Percentiles rank a stretch among this genome's conserved stretches.
Evolutionary conservation across 2,888 invertebrate genomes (phyloP).

Genomic region (Prosopocoilus inquinatus): DNA sequence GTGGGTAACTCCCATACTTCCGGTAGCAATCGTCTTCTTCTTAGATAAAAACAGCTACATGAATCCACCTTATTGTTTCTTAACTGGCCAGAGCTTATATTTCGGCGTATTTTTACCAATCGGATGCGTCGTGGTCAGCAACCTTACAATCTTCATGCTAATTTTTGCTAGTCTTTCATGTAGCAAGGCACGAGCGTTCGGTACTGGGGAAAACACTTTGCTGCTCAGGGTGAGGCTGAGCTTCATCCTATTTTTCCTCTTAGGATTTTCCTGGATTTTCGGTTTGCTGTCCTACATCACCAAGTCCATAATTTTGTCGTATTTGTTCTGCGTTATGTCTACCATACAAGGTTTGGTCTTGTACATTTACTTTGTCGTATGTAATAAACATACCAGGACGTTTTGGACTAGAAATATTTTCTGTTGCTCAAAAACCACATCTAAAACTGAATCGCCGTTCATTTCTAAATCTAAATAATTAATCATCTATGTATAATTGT

Average conservation of each 20-base stretch:
- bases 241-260: constrained; percentile 56
- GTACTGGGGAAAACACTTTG: constrained; percentile 51
- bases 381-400: constrained; percentile 56
- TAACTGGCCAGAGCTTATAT: constrained; percentile 53
- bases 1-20: constrained; percentile 58
- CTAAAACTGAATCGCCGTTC: no score
- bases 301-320: constrained; percentile 35
- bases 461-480: no score
- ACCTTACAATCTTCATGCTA: constrained; percentile 56
- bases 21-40: constrained; percentile 51
- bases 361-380: constrained; percentile 57
- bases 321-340: constrained; percentile 55
- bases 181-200: constrained; percentile 53
- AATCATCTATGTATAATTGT: no score
- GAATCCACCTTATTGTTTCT: constrained; percentile 52
- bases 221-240: constrained; percentile 57
- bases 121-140: constrained; percentile 52
- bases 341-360: constrained; percentile 58
- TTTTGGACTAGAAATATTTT: constrained; percentile 45
- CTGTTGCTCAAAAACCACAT: no score
- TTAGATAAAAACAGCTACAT: constrained; percentile 52
- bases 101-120: constrained; percentile 56
- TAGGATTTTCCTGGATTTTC: constrained; percentile 59
- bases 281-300: constrained; percentile 51
- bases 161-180: constrained; percentile 54